Evolutionary conservation across 2,113 vertebrate species (phyloP).

Genomic region (Gallinago media): DNA sequence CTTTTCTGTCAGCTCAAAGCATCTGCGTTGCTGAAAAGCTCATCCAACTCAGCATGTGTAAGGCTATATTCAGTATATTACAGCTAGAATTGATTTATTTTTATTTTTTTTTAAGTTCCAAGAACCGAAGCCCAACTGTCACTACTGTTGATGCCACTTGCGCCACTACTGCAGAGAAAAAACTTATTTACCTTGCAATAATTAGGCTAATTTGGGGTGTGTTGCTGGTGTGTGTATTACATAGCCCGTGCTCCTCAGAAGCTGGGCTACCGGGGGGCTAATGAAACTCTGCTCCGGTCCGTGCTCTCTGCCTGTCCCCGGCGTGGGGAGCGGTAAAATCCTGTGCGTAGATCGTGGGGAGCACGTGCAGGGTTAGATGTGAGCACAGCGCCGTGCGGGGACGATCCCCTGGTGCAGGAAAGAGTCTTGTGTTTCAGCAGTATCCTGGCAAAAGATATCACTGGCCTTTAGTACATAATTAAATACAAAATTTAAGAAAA

Average conservation of each 20-base stretch:
- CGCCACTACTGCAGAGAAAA: not conserved
- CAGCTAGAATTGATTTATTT: no score
- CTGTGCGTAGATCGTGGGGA: accelerated
- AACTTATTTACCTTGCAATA: not conserved
- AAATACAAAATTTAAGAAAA: no score
- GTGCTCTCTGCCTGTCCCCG: not conserved
- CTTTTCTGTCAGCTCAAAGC: not conserved
- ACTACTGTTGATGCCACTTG: not conserved
- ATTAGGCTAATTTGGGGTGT: not conserved
- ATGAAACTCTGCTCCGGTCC: accelerated
- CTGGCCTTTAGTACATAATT: not conserved
- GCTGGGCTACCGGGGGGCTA: not conserved
- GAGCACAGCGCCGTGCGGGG: accelerated
- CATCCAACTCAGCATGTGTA: not conserved
- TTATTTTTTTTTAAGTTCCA: not conserved
- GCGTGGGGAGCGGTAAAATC: not conserved
- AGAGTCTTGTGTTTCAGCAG: not conserved
- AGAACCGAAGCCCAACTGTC: not conserved
- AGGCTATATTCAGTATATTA: not conserved
- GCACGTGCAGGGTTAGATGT: accelerated
- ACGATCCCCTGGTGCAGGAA: not conserved
- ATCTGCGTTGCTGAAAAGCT: not conserved
- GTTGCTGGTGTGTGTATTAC: accelerated
- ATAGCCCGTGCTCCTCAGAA: not conserved
- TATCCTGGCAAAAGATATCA: not conserved